phyloP scores from a whole-genome alignment of 2,113 vertebrate species.

The Nothocercus julius region DNA sequence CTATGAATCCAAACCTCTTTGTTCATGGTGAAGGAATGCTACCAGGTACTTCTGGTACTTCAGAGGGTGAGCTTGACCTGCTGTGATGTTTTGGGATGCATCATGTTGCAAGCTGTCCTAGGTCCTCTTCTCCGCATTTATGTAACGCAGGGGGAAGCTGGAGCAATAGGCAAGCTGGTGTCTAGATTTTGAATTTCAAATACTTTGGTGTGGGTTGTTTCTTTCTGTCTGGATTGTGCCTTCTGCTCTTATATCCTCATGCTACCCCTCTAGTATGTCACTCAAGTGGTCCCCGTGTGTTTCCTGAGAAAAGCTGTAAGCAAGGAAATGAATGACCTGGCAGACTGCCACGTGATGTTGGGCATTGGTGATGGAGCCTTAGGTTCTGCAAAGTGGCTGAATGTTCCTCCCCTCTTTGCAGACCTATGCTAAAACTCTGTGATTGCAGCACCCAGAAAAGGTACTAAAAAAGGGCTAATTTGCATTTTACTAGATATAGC shows the following conservation, averaged over 20 bases:
- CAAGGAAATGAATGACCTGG: neutral
- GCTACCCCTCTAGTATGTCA: slow-evolving; percentile 29
- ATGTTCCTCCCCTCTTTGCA: neutral
- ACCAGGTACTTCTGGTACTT: neutral
- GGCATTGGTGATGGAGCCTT: neutral
- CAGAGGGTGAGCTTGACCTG: neutral
- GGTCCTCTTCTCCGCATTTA: neutral
- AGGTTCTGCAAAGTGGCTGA: neutral
- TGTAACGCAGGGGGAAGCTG: neutral
- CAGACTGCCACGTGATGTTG: rapidly evolving
- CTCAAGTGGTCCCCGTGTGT: neutral
- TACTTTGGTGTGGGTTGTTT: slow-evolving; percentile 5
- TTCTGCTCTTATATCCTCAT: neutral
- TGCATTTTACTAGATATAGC: slow-evolving; percentile 41
- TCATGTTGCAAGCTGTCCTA: neutral
- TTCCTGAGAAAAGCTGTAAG: neutral
- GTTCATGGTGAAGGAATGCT: neutral
- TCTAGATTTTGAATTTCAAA: slow-evolving; percentile 11
- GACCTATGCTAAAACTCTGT: neutral
- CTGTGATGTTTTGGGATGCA: neutral
- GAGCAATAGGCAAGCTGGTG: neutral
- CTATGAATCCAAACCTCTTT: neutral
- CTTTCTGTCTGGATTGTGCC: slow-evolving; percentile 34
- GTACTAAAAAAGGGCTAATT: neutral
- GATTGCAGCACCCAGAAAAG: neutral